Evolutionary conservation across 2,113 vertebrate genomes (phyloP).

Genomic region (Oceanodroma tethys): DNA sequence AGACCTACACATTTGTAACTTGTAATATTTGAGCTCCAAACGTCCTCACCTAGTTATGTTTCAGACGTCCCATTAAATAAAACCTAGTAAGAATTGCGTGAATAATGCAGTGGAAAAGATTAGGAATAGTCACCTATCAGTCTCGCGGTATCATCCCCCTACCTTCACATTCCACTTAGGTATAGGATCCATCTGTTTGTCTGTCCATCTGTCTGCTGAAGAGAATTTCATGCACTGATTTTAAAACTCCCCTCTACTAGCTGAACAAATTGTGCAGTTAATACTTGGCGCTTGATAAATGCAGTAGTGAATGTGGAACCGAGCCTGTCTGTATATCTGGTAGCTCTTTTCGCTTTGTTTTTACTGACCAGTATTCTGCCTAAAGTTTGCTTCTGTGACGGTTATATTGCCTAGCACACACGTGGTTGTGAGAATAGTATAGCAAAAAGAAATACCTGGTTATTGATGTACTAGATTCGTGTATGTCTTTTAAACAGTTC

Average conservation of each 20-base stretch:
- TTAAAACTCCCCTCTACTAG: constrained; percentile 83
- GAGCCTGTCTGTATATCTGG: constrained; percentile 99
- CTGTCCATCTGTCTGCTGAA: constrained; percentile 79
- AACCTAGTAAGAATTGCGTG: constrained; percentile 54
- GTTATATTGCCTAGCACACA: constrained; percentile 96
- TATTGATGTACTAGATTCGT: constrained; percentile 98
- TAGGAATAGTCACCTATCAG: constrained; percentile 68
- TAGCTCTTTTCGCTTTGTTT: constrained; percentile 95
- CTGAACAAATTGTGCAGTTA: constrained; percentile 92
- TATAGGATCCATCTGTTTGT: constrained; percentile 82
- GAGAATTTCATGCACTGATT: constrained; percentile 92
- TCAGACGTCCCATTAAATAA: constrained; percentile 51
- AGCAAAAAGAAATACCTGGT: constrained; percentile 85
- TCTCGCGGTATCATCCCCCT: constrained; percentile 79
- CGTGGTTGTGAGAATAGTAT: constrained; percentile 98
- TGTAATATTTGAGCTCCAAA: constrained; percentile 46
- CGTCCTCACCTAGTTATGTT: constrained; percentile 12
- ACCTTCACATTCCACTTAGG: constrained; percentile 88
- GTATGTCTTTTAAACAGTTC: constrained; percentile 96
- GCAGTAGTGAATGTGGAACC: constrained; percentile 98
- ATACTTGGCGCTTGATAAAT: constrained; percentile 90
- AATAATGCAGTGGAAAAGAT: constrained; percentile 63
- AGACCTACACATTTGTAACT: constrained; percentile 36
- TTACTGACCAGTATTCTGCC: constrained; percentile 99
- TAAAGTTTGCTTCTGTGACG: constrained; percentile 97